A percentile compares a stretch with the other conserved stretches of the same genome.
Evolutionary conservation across 2,797 vertebrate genomes (phyloP).

Genomic region (Eleutherodactylus coqui): DNA sequence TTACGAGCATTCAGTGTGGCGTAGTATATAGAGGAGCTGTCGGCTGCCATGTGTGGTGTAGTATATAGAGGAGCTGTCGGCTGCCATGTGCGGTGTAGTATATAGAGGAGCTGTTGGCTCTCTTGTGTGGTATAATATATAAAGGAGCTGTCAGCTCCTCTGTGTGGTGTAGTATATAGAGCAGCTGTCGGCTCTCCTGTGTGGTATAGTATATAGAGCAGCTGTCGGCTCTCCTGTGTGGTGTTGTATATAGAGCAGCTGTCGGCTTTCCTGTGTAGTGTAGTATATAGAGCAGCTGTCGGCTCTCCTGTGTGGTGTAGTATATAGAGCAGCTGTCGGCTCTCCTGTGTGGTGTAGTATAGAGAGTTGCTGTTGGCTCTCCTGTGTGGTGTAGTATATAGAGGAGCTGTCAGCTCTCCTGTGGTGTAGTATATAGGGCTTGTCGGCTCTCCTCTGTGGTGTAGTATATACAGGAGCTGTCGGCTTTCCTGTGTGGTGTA

Average conservation of each 20-base stretch:
- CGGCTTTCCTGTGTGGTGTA: background rate
- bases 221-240: background rate
- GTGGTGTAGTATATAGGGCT: background rate
- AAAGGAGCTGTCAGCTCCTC: no score
- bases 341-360: background rate
- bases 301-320: constrained; percentile 1
- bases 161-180: constrained; percentile 5
- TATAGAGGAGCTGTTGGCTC: background rate
- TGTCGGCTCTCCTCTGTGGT: no score
- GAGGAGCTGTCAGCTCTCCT: background rate
- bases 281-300: constrained; percentile 1
- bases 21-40: background rate
- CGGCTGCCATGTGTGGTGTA: background rate
- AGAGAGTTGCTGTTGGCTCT: background rate
- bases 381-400: constrained; percentile 10
- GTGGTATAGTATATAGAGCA: background rate
- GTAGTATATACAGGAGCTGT: no score
- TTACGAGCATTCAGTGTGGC: background rate
- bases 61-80: no score
- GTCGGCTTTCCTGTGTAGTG: background rate
- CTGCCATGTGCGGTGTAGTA: constrained; percentile 6
- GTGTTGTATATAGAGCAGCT: background rate
- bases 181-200: background rate
- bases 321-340: background rate
- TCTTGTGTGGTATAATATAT: background rate